Evolutionary conservation across 2,797 vertebrate genomes (phyloP).

Genomic region (Channa striata): DNA sequence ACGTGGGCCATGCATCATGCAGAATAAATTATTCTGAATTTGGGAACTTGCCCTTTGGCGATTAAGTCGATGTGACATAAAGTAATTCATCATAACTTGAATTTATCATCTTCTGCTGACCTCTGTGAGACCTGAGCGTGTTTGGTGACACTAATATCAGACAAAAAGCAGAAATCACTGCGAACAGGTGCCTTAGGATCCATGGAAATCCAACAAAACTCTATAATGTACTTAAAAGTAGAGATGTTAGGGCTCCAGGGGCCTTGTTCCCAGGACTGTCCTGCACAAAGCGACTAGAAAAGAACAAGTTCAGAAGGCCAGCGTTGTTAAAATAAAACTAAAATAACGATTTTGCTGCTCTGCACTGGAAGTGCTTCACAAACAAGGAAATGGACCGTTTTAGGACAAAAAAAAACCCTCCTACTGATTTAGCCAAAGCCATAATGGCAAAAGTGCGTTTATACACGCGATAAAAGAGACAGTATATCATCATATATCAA

Average conservation of each 20-base stretch:
- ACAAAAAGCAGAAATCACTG: conserved; percentile 6
- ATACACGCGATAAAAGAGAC: conserved; percentile 69
- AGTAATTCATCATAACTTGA: conserved; percentile 88
- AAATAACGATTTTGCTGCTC: conserved; percentile 26
- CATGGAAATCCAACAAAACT: not conserved
- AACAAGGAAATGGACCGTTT: conserved; percentile 78
- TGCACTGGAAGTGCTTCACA: conserved; percentile 70
- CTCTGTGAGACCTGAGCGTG: conserved; percentile 18
- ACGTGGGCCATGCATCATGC: conserved; percentile 83
- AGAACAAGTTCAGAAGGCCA: conserved; percentile 21
- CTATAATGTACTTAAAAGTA: not conserved
- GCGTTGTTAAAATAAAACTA: conserved; percentile 36
- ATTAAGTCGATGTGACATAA: conserved; percentile 80
- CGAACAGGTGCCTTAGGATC: conserved; percentile 45
- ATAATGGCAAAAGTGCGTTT: conserved; percentile 77
- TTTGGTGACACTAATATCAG: conserved; percentile 10
- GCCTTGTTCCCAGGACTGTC: not conserved
- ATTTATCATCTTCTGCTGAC: conserved; percentile 51
- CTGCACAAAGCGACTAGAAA: conserved; percentile 1
- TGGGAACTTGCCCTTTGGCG: conserved; percentile 89
- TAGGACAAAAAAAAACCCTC: conserved; percentile 70
- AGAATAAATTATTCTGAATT: conserved; percentile 92
- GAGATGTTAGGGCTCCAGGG: not conserved
- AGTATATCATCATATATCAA: conserved; percentile 85
- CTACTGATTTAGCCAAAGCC: conserved; percentile 74